Evolutionary conservation across 2,888 invertebrate species (phyloP).

Genomic region (Steinernema hermaphroditum): DNA sequence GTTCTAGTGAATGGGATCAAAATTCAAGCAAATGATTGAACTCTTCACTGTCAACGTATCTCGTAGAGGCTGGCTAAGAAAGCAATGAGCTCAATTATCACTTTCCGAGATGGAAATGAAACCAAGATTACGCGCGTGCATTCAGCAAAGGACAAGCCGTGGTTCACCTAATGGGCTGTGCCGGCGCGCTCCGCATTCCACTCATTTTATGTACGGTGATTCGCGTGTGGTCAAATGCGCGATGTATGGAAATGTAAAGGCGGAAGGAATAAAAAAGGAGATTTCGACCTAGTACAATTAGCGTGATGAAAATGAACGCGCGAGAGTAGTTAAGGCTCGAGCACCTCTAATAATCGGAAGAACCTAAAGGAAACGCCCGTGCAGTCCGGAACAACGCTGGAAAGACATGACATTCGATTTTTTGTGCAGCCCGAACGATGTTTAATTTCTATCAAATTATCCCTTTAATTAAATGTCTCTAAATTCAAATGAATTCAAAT

Average conservation of each 20-base stretch:
- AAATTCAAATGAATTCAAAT: too few relatives aligned
- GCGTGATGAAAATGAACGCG: background rate
- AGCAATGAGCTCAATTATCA: too few relatives aligned
- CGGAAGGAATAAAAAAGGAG: background rate
- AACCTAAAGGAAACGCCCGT: background rate
- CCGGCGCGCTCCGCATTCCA: background rate
- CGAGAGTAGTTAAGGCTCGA: background rate
- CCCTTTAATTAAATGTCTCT: conserved; percentile 8
- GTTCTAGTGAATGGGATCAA: background rate
- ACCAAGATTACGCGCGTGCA: background rate
- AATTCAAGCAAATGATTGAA: background rate
- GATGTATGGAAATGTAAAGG: background rate
- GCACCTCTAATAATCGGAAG: conserved; percentile 5
- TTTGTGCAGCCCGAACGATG: background rate
- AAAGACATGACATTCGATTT: background rate
- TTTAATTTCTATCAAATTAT: conserved; percentile 24
- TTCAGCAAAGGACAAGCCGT: background rate
- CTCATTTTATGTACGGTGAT: background rate
- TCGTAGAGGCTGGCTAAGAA: too few relatives aligned
- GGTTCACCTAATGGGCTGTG: background rate
- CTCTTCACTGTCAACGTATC: too few relatives aligned
- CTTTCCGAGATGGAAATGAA: background rate
- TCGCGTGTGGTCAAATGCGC: background rate
- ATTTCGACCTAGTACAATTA: background rate
- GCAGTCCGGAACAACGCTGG: background rate